Conservation (phyloP, 30 jellyfish, hydroid and myxozoan species). For the Aurelia aurita region DNA sequence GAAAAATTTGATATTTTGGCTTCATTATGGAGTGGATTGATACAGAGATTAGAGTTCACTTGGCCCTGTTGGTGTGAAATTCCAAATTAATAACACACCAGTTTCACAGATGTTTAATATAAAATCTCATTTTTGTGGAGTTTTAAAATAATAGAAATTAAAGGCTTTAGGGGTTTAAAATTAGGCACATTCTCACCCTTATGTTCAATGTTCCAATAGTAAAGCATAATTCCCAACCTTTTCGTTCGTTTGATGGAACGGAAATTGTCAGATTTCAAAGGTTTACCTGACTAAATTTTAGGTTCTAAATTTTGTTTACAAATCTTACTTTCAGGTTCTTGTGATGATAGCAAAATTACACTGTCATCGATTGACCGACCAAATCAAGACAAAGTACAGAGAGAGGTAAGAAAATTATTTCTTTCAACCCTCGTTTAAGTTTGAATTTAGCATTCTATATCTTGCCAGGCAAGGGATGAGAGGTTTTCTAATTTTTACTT, state of each 20-base stretch:
- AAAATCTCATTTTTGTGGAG: too few relatives aligned
- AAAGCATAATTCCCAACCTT: not conserved
- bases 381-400: conserved; percentile 52
- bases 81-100: too few relatives aligned
- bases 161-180: too few relatives aligned
- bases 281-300: not conserved
- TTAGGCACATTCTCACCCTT: too few relatives aligned
- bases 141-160: too few relatives aligned
- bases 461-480: not conserved
- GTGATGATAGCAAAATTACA: conserved; percentile 59
- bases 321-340: conserved; percentile 20
- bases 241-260: not conserved
- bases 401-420: conserved; percentile 6
- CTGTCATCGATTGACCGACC: conserved; percentile 59
- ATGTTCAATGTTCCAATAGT: not conserved
- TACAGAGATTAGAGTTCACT: too few relatives aligned
- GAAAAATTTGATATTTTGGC: too few relatives aligned
- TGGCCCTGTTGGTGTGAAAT: too few relatives aligned
- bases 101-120: too few relatives aligned
- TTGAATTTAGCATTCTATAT: not conserved
- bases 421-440: not conserved
- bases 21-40: too few relatives aligned
- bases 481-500: not conserved
- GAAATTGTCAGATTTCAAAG: not conserved
- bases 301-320: not conserved